Evolutionary conservation across 2,888 invertebrate genomes (phyloP), one percentile per base, ranked within the genome.

Genomic region (Ectemnius lituratus): DNA sequence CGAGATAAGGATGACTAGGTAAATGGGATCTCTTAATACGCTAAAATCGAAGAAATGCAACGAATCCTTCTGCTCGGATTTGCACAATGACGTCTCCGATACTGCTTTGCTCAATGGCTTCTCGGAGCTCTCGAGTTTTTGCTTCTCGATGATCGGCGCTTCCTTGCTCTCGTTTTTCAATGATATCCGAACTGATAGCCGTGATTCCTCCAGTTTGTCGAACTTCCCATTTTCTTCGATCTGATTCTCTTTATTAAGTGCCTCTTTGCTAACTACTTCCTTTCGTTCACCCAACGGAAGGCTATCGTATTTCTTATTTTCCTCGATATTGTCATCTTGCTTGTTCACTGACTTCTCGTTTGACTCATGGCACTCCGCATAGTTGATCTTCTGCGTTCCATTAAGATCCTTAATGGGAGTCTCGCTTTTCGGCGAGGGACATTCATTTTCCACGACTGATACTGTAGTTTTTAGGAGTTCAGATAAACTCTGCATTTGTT

Each of bases 1-100:
- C 0, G 96, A 97, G 85, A 97, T 94, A 8, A 97, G 89, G 75
- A 97, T 96, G 0, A 97, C 94, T 65, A 97, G 91, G 87, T 96
- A 97, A 62, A 96, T 93, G 0, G 96, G 96, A 88, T 97, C 96
- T 88, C 92, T 94, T 0, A 97, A 88, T 0, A 97, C 91, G 45
- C 94, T 92, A 0, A 96, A 84, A 85, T 96, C 96, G 82, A 96
- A 95, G 82, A 96, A 95, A 85, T 94, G 73, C 4, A 56, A 11
- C 27, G 74, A 79, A 16, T 72, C 23, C 13, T 27, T 18, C 5
- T 23, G 61, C 2, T 65, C 63, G 0, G n/a, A 49, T 4, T 76
- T 76, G 2, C 57, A 13, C 1, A 59, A 60, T 0, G 57, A 58
- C 4, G 23, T 46, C 16, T 61, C 62, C 4, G 70, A 64, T 1